Base-by-base conservation (phyloP, 2,888 invertebrate genomes). In the Chloroclystis v-ata region DNA sequence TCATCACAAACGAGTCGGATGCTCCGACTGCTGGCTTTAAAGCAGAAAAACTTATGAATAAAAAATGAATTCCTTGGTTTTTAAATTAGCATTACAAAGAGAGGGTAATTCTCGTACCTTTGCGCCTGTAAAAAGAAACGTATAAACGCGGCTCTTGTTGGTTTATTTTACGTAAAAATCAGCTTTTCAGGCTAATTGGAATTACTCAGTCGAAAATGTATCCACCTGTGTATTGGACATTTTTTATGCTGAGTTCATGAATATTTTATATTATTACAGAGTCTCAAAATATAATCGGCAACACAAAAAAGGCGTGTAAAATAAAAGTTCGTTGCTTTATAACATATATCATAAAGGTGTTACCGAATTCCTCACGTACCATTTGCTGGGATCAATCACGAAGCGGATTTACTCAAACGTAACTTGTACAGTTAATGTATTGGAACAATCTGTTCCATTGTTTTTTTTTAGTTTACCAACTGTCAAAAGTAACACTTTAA, bases 21-120 rank as follows among this genome's bases (percentile, higher is more conserved):
- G 78, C 82, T 81, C 79, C 67, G 73, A 79, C 81, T 80, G 82
- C 75, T 75, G 74, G 78, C 81, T 82, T 78, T 74, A 74, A 77
- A 81, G 78, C 81, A 81, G 81, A 84, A 85, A 85, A 85, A 84
- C 84, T 85, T 85, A 85, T 85, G 86, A 87, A 87, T 87, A 86
- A 85, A 85, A 84, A 84, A 86, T 85, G 85, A 85, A 86, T 82
- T 82, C 84, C 84, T 82, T 82, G 82, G 85, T 84, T 84, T 84
- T 82, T 79, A 86, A 85, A 86, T 86, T 86, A 84, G 83, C 85
- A 85, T 86, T 73, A 84, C 85, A 85, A 84, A 85, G 84, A 80
- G 75, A 79, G 80, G 82, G 84, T 82, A 83, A 85, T 85, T 85
- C 76, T 69, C 82, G 77, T 83, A 83, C 82, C 82, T 82, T 79